phyloP scores from a whole-genome alignment of 2,888 invertebrate species.

The Tetheella fluctuosa region DNA sequence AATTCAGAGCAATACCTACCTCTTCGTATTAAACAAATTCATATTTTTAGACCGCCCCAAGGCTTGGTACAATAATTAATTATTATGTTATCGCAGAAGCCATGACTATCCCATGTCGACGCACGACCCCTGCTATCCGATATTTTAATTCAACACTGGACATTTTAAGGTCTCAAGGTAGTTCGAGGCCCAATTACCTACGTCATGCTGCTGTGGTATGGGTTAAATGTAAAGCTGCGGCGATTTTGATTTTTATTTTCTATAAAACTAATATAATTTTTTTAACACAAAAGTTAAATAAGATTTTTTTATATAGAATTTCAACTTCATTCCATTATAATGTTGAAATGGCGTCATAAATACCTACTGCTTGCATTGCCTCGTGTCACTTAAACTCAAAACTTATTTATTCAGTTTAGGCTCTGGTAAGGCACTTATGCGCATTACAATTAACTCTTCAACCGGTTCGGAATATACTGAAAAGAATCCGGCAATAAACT shows the following conservation, averaged over 20 bases:
- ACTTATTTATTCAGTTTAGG: too few relatives aligned
- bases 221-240: constrained; percentile 28
- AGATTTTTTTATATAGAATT: too few relatives aligned
- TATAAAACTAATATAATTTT: too few relatives aligned
- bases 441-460: too few relatives aligned
- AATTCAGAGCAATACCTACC: not conserved
- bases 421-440: too few relatives aligned
- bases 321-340: too few relatives aligned
- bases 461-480: too few relatives aligned
- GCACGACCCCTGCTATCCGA: constrained; percentile 27
- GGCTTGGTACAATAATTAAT: not conserved
- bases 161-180: constrained; percentile 50
- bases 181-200: constrained; percentile 48
- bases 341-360: too few relatives aligned
- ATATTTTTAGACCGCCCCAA: not conserved
- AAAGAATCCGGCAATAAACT: too few relatives aligned
- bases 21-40: too few relatives aligned
- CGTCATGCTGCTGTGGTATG: constrained; percentile 21
- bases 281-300: too few relatives aligned
- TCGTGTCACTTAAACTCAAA: too few relatives aligned
- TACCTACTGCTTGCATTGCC: constrained; percentile 10
- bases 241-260: constrained; percentile 8
- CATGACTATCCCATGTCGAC: constrained; percentile 37
- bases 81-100: constrained; percentile 26
- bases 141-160: constrained; percentile 52